phyloP scores from a whole-genome alignment of 2,888 invertebrate species.

The Pammene fasciana region DNA sequence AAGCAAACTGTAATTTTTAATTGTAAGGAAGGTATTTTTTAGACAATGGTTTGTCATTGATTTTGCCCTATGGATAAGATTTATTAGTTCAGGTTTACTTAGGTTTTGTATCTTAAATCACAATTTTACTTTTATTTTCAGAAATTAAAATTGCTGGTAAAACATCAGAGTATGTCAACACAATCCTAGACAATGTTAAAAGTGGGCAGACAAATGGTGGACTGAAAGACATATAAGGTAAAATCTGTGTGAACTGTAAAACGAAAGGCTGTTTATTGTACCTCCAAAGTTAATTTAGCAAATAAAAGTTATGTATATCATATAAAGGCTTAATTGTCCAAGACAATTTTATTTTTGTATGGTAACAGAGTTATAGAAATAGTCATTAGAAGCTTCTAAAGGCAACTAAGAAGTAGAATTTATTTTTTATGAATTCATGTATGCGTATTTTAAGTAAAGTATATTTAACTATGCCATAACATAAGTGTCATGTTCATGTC shows the following conservation, averaged over 20 bases:
- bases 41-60: too few species aligned
- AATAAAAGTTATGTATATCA: constrained; percentile 68
- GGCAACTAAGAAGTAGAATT: constrained; percentile 66
- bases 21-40: too few species aligned
- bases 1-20: too few species aligned
- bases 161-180: constrained; percentile 97
- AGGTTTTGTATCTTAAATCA: too few species aligned
- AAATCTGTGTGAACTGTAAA: constrained; percentile 61
- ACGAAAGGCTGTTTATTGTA: constrained; percentile 83
- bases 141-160: constrained; percentile 94
- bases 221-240: constrained; percentile 86
- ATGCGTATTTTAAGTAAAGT: constrained; percentile 49
- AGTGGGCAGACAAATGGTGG: constrained; percentile 90
- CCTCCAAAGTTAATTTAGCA: constrained; percentile 81
- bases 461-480: constrained; percentile 52
- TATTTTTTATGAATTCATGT: constrained; percentile 51
- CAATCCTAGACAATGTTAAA: constrained; percentile 93
- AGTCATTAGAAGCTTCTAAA: constrained; percentile 73
- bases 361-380: constrained; percentile 60
- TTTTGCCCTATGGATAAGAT: too few species aligned
- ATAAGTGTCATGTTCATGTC: constrained; percentile 52
- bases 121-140: constrained; percentile 67
- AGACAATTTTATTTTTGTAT: constrained; percentile 81
- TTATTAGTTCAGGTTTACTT: too few species aligned
- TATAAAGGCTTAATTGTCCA: constrained; percentile 72